phyloP scores from a whole-genome alignment of 2,888 invertebrate species.

The Latrodectus hesperus region DNA sequence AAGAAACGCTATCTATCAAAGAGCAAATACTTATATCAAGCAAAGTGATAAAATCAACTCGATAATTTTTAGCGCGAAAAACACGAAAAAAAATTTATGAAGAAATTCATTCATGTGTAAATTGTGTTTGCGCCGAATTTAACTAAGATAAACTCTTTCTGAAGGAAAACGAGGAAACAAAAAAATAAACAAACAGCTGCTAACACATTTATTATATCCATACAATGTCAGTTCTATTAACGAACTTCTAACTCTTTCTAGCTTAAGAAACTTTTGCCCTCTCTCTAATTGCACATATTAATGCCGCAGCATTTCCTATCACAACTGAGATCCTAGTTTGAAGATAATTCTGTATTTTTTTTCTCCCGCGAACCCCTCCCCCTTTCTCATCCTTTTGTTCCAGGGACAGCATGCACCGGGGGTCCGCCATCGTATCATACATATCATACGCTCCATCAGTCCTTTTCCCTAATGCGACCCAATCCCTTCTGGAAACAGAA shows the following conservation, averaged over 20 bases:
- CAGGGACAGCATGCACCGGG: conserved; percentile 4
- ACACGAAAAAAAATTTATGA: too few relatives aligned
- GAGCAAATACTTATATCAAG: too few relatives aligned
- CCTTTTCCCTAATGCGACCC: conserved; percentile 17
- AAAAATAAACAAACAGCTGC: too few relatives aligned
- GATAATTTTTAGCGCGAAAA: too few relatives aligned
- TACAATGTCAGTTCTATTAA: conserved; percentile 5
- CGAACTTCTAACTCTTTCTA: neutral
- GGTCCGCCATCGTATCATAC: conserved; percentile 26
- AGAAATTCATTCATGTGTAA: too few relatives aligned
- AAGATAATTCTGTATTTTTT: conserved; percentile 24
- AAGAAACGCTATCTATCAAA: too few relatives aligned
- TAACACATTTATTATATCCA: too few relatives aligned
- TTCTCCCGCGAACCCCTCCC: neutral
- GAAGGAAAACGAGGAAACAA: too few relatives aligned
- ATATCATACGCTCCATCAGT: conserved; percentile 56
- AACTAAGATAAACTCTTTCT: too few relatives aligned
- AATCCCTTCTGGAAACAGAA: conserved; percentile 47
- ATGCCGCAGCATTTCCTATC: conserved; percentile 38
- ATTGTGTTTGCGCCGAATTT: too few relatives aligned
- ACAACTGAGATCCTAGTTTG: conserved; percentile 16
- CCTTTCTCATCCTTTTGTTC: conserved; percentile 28
- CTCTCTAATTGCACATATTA: conserved; percentile 43
- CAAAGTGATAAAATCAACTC: too few relatives aligned
- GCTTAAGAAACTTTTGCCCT: conserved; percentile 1